Conservation (phyloP, 2,113 vertebrate genomes). For the Clarias magur region DNA sequence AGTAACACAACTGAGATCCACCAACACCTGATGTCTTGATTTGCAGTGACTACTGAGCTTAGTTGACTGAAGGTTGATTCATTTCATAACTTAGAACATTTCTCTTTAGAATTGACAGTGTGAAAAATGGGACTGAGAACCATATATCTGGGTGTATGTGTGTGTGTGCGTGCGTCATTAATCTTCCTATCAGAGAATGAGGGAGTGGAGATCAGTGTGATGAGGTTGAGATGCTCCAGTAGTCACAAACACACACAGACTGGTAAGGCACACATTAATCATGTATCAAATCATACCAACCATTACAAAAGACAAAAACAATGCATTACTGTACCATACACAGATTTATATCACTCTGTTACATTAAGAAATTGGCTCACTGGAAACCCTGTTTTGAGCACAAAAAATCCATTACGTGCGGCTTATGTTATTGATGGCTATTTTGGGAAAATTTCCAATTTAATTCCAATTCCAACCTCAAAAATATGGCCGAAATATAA, state of each 20-base stretch:
- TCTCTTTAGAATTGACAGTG: neutral
- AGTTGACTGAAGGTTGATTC: neutral
- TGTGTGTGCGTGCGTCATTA: slow-evolving; percentile 23
- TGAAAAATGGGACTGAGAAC: neutral
- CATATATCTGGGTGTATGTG: neutral
- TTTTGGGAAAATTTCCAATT: slow-evolving; percentile 19
- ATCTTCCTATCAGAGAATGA: slow-evolving; percentile 21
- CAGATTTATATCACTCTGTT: neutral
- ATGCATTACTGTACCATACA: neutral
- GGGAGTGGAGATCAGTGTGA: neutral
- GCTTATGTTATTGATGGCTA: neutral
- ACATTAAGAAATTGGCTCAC: neutral
- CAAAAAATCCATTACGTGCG: neutral
- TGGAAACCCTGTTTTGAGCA: neutral
- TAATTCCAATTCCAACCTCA: neutral
- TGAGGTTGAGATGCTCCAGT: slow-evolving; percentile 16
- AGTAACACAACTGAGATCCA: neutral
- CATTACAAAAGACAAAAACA: slow-evolving; percentile 1
- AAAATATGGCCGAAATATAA: neutral
- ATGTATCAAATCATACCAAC: neutral
- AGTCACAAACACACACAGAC: neutral
- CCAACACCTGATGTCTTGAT: neutral
- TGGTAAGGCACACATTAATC: neutral
- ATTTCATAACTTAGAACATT: slow-evolving; percentile 8
- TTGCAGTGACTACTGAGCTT: neutral